Percentiles rank a stretch among this genome's conserved stretches.
These are phyloP conservation scores for Trachops cirrhosus DNA, from an alignment of 2,797 vertebrate species.

Conservation along the genomic window DNA sequence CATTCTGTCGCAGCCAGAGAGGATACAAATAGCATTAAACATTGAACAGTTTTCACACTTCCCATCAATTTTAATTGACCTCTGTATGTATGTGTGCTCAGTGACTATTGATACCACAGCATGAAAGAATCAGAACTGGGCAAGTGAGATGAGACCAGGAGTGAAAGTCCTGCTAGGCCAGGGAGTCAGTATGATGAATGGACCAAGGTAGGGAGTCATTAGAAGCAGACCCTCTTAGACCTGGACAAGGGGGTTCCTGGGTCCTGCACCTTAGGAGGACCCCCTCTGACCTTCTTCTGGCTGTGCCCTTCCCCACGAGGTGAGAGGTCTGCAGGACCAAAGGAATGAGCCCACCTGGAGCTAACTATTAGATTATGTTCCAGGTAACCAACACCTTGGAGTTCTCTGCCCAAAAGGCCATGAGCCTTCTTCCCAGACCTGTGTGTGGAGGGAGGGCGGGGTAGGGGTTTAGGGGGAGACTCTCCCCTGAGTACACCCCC, in stretches of 20 bases:
- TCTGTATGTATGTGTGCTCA: neutral
- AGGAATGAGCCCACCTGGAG: neutral
- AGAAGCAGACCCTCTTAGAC: neutral
- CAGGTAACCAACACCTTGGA: neutral
- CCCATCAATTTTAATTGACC: neutral
- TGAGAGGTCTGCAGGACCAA: neutral
- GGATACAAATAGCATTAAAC: neutral
- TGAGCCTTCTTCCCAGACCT: neutral
- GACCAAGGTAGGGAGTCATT: neutral
- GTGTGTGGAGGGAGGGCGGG: fast-evolving
- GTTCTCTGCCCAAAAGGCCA: neutral
- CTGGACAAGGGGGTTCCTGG: neutral
- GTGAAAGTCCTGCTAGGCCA: neutral
- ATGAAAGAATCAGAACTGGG: neutral
- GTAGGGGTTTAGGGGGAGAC: too few species aligned
- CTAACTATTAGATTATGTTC: neutral
- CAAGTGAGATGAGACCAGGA: neutral
- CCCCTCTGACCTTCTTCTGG: neutral
- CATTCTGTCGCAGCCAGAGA: neutral
- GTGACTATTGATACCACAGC: neutral
- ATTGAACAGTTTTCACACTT: neutral
- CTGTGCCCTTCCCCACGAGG: neutral
- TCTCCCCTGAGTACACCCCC: neutral
- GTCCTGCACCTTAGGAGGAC: too few species aligned
- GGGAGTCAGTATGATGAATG: neutral